Conservation (phyloP, 2,888 invertebrate species). For the Microchrysa polita region DNA sequence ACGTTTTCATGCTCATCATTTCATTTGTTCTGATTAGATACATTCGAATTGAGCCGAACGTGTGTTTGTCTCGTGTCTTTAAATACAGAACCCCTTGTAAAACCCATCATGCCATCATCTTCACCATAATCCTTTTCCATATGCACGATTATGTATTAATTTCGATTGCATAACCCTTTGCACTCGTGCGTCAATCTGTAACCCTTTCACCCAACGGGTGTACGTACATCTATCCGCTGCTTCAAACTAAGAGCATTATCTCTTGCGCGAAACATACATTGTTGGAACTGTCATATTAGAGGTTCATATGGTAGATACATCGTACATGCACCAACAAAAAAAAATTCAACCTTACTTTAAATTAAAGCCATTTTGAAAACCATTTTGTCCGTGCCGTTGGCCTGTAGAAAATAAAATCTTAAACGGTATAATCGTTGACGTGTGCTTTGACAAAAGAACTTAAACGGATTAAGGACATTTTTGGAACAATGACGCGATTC, state of each 20-base stretch:
- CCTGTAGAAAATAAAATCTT: conserved; percentile 21
- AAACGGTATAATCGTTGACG: conserved; percentile 48
- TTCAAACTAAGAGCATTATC: conserved; percentile 20
- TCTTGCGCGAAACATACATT: conserved; percentile 9
- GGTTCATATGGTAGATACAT: background rate
- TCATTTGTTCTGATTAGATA: background rate
- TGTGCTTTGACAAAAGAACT: conserved; percentile 53
- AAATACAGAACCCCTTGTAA: conserved; percentile 1
- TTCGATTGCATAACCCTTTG: conserved; percentile 29
- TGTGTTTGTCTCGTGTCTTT: conserved; percentile 43
- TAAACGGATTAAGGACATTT: conserved; percentile 50
- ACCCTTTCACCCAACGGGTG: conserved; percentile 19
- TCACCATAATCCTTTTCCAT: conserved; percentile 7
- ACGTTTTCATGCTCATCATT: background rate
- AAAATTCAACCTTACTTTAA: background rate
- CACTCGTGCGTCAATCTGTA: background rate
- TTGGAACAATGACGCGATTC: conserved; percentile 30
- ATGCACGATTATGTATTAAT: conserved; percentile 10
- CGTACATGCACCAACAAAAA: no score
- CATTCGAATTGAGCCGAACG: conserved; percentile 18
- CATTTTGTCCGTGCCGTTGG: conserved; percentile 16
- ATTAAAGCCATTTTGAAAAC: no score
- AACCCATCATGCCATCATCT: conserved; percentile 19
- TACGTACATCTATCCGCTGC: background rate
- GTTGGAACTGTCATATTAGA: conserved; percentile 14